A percentile compares a stretch with the other conserved stretches of the same genome.
These are phyloP conservation scores for Mormyrops boulengeri DNA, from an alignment of 2,797 vertebrate genomes.

Conservation along the genomic window DNA sequence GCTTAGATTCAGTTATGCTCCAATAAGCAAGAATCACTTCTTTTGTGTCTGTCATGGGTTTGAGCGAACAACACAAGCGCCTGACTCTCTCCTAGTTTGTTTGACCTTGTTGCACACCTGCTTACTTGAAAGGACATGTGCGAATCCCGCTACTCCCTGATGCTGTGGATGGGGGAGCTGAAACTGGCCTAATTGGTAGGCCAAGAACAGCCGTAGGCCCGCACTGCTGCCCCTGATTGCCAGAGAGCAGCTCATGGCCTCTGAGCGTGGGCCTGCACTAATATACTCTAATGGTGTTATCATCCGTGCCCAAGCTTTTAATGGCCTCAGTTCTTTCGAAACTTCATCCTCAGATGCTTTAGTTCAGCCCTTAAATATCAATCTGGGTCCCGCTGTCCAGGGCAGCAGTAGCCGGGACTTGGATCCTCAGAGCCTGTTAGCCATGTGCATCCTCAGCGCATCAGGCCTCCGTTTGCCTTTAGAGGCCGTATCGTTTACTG, in stretches of 20 bases:
- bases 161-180: neutral
- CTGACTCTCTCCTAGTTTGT: neutral
- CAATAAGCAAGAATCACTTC: neutral
- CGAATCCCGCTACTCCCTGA: neutral
- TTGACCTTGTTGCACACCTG: neutral
- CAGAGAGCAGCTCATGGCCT: neutral
- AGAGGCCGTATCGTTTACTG: neutral
- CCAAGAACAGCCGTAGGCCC: neutral
- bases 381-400: slow-evolving; percentile 44
- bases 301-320: neutral
- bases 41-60: neutral
- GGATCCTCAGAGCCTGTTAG: neutral
- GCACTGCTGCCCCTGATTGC: neutral
- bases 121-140: neutral
- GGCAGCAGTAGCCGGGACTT: slow-evolving; percentile 38
- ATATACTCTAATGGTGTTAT: neutral
- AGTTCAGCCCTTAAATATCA: slow-evolving; percentile 49
- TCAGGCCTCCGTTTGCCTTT: neutral
- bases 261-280: neutral
- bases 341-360: slow-evolving; percentile 43
- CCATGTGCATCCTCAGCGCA: neutral
- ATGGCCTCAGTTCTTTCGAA: slow-evolving; percentile 35
- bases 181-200: neutral
- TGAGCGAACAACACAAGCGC: neutral
- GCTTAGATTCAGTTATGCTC: neutral